Evolutionary conservation across 2,888 invertebrate species (phyloP), one percentile per base, ranked within the genome.

Genomic region (Perdita meconis): DNA sequence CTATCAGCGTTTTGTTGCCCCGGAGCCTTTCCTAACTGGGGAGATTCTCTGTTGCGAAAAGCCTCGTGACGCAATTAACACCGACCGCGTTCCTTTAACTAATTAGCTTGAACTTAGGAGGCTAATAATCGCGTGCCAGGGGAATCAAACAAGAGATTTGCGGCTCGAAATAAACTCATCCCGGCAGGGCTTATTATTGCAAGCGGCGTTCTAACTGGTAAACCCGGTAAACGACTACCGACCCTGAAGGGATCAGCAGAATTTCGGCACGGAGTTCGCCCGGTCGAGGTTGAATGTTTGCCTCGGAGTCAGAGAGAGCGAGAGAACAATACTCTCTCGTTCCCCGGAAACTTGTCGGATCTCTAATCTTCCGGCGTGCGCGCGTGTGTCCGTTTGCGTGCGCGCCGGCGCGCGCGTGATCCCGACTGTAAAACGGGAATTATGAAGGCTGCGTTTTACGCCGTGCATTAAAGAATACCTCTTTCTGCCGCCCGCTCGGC

Each of bases 241-340:
- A 81, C 77, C 82, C 83, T 65, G 82, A 85, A 84, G 82, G 88
- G 85, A 87, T 85, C 87, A 87, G 87, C 86, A 81, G 80, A 87
- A 88, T 85, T 83, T 80, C 74, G 77, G 80, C 70, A 76, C 56
- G 78, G 77, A 83, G 77, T 86, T 47, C 87, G 84, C 87, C 30
- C n/a, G n/a, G 74, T 84, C 81, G 65, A 84, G 85, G 87, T 80
- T 87, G 87, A 88, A 88, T 89, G 85, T 89, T 89, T 86, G 86
- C 83, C 84, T 80, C 78, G 67, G 47, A 47, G 47, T 19, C 10
- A 22, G 22, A 0, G 1, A 47, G 47, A 22, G 44, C 16, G 16
- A 44, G 59, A 36, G 70, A 69, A 61, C 57, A 75, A 78, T 44
- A n/a, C 44, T 16, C 44, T 44, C 72, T 78, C 80, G 68, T 40